A percentile compares a stretch with the other conserved stretches of the same genome.
Evolutionary conservation across 2,113 vertebrate species (phyloP).

Genomic region (Cyprichromis sp.): DNA sequence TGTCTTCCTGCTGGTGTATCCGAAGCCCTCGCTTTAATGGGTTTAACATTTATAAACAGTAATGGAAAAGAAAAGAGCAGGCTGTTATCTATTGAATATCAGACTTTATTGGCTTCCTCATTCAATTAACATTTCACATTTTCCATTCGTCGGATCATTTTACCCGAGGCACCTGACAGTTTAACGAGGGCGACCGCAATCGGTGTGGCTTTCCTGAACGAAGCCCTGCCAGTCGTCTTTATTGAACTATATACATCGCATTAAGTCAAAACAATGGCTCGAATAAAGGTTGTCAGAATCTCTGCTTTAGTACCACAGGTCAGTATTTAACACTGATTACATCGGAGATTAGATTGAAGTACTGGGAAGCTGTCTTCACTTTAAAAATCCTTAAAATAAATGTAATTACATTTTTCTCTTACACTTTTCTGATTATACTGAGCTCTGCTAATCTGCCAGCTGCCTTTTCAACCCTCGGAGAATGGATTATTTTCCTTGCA

Average conservation of each 20-base stretch:
- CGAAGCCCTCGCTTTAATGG: neutral
- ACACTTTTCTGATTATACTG: neutral
- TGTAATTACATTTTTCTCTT: neutral
- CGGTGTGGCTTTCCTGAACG: neutral
- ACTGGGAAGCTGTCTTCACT: neutral
- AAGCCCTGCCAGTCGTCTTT: neutral
- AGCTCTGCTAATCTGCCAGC: neutral
- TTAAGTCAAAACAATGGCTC: neutral
- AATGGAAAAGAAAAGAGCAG: neutral
- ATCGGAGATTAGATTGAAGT: neutral
- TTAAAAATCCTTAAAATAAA: neutral
- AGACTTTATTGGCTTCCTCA: constrained; percentile 24
- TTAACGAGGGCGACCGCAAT: neutral
- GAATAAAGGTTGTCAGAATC: neutral
- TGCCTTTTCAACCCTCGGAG: neutral
- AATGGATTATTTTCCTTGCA: neutral
- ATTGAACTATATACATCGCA: neutral
- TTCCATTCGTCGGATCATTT: constrained; percentile 7
- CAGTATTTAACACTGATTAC: neutral
- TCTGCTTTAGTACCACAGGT: neutral
- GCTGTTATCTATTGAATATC: neutral
- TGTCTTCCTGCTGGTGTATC: neutral
- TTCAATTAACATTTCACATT: constrained; percentile 45
- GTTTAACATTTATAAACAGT: constrained; percentile 29
- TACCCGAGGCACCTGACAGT: neutral